A percentile compares a stretch with the other conserved stretches of the same genome.
Conservation (phyloP, 2,113 vertebrate genomes). For the Xyrauchen texanus region DNA sequence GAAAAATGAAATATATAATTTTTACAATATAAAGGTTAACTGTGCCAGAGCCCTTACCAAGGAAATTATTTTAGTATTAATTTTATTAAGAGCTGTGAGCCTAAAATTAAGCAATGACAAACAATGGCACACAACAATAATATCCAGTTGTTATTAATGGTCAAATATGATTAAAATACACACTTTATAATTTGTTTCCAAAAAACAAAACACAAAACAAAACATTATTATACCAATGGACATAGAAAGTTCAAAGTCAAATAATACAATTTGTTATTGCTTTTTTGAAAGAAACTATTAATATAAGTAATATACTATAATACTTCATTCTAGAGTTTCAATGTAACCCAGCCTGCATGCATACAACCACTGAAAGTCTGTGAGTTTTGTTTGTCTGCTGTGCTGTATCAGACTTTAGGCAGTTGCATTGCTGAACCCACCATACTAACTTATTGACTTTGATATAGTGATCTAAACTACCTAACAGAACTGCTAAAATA, state of each 20-base stretch:
- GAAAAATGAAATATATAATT: background rate
- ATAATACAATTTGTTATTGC: background rate
- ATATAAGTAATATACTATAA: background rate
- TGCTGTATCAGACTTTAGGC: background rate
- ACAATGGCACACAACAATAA: background rate
- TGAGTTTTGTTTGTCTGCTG: background rate
- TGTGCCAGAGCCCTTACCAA: background rate
- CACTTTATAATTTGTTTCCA: too few relatives aligned
- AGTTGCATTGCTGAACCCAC: background rate
- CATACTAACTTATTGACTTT: background rate
- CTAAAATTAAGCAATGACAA: conserved; percentile 5
- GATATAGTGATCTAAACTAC: background rate
- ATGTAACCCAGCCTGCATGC: background rate
- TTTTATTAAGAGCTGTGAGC: conserved; percentile 20
- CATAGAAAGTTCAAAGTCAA: background rate
- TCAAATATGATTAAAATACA: background rate
- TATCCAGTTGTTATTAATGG: background rate
- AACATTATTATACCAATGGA: background rate
- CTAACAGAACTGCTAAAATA: background rate
- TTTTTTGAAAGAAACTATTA: background rate
- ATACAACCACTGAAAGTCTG: background rate
- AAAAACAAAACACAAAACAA: too few relatives aligned
- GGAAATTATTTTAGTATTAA: conserved; percentile 8
- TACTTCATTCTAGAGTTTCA: background rate
- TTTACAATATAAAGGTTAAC: conserved; percentile 3